Percentiles rank a stretch among this genome's conserved stretches.
Evolutionary conservation across 2,888 invertebrate species (phyloP).

Genomic region (Schrankia costaestrigalis): DNA sequence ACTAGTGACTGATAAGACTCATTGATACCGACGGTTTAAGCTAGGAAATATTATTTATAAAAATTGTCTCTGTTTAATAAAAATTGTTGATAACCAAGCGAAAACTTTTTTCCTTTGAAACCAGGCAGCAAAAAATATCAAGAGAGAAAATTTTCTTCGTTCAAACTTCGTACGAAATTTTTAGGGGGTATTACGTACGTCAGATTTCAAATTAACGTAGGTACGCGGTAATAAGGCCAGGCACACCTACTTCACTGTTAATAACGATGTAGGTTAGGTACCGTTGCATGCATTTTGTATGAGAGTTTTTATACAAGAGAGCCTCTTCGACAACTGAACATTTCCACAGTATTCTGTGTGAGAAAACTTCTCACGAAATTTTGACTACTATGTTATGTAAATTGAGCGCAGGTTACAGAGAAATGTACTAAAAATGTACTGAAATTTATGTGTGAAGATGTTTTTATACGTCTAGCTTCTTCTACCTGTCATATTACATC

Average conservation of each 20-base stretch:
- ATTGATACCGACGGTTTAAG: no score
- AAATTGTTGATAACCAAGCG: no score
- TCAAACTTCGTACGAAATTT: conserved; percentile 7
- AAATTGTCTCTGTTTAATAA: no score
- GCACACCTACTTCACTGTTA: conserved; percentile 11
- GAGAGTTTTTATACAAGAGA: conserved; percentile 14
- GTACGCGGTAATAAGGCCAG: conserved; percentile 9
- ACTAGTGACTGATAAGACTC: no score
- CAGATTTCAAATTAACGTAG: conserved; percentile 21
- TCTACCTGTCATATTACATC: no score
- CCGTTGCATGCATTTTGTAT: conserved; percentile 25
- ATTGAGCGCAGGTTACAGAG: conserved; percentile 4
- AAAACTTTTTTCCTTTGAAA: no score
- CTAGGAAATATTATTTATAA: no score
- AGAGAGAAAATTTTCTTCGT: background rate
- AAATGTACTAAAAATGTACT: background rate
- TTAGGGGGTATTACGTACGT: conserved; percentile 1
- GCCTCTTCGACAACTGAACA: conserved; percentile 9
- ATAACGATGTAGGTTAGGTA: conserved; percentile 17
- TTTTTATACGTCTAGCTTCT: no score
- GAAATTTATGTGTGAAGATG: no score
- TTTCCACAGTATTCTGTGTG: conserved; percentile 9
- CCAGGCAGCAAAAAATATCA: conserved; percentile 1
- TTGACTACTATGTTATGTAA: conserved; percentile 11
- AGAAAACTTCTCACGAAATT: conserved; percentile 6